phyloP scores from a whole-genome alignment of 2,113 vertebrate genomes.

The Scolopax mira region DNA sequence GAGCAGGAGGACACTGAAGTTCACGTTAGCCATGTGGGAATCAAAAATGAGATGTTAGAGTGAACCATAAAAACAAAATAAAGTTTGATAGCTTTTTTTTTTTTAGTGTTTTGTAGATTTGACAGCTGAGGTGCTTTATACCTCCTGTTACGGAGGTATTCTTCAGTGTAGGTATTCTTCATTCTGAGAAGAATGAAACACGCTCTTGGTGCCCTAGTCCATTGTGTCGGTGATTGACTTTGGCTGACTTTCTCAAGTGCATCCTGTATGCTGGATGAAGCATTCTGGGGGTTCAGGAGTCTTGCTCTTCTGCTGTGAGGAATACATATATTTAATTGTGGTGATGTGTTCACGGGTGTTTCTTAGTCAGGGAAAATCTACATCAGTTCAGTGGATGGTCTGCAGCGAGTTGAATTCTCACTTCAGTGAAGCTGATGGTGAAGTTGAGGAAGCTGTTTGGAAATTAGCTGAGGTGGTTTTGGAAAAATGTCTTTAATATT shows the following conservation, averaged over 20 bases:
- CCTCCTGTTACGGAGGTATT: background rate
- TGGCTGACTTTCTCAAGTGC: background rate
- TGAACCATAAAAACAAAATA: background rate
- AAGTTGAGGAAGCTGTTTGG: background rate
- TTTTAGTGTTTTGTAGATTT: background rate
- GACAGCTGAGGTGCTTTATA: background rate
- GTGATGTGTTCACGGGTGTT: background rate
- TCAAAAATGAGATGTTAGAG: background rate
- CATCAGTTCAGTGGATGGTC: background rate
- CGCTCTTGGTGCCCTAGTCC: background rate
- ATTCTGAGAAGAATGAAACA: background rate
- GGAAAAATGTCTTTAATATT: background rate
- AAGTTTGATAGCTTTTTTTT: background rate
- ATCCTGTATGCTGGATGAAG: rapidly evolving
- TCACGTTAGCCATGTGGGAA: background rate
- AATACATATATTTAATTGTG: background rate
- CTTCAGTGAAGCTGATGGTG: background rate
- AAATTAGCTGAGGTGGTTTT: background rate
- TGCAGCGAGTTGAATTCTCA: background rate
- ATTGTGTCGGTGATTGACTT: background rate
- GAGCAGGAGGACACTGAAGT: background rate
- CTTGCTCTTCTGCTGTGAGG: background rate
- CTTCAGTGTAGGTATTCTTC: no score
- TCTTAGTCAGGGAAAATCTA: background rate
- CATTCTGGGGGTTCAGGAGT: background rate